Conservation (phyloP, 2,113 vertebrate species). For the Tringa solitaria region DNA sequence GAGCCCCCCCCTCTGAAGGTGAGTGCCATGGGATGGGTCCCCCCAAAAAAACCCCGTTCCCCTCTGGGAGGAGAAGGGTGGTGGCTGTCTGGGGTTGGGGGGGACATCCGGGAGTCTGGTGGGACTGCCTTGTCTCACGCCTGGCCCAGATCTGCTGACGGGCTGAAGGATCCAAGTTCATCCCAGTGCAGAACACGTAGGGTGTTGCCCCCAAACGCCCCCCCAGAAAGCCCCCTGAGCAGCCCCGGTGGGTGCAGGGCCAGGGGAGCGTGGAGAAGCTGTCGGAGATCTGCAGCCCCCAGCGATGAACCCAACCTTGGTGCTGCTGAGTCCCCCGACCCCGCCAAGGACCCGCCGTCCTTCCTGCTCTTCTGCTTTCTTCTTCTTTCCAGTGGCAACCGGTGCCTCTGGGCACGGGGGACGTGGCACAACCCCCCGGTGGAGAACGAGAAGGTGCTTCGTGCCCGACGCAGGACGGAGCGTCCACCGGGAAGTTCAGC, state of each 20-base stretch:
- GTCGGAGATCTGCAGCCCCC: neutral
- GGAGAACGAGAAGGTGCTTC: neutral
- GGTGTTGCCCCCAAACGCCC: neutral
- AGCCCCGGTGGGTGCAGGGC: neutral
- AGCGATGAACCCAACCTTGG: neutral
- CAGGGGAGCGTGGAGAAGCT: neutral
- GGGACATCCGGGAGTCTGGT: neutral
- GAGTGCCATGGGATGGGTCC: rapidly evolving
- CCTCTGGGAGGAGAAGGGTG: neutral
- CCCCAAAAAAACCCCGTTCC: neutral
- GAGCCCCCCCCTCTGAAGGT: neutral
- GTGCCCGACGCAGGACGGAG: neutral
- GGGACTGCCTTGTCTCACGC: neutral
- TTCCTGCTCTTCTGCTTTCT: neutral
- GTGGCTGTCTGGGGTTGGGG: too few relatives aligned
- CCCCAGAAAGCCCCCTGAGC: neutral
- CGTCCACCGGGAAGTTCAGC: neutral
- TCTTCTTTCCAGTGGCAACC: neutral
- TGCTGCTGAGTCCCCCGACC: neutral
- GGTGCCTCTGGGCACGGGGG: neutral
- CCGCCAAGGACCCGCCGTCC: neutral
- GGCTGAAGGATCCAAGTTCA: neutral
- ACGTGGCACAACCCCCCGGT: neutral
- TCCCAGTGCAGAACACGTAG: neutral
- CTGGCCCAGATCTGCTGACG: neutral